Evolutionary conservation across 2,113 vertebrate species (phyloP).

Genomic region (Siphamia tubifer): DNA sequence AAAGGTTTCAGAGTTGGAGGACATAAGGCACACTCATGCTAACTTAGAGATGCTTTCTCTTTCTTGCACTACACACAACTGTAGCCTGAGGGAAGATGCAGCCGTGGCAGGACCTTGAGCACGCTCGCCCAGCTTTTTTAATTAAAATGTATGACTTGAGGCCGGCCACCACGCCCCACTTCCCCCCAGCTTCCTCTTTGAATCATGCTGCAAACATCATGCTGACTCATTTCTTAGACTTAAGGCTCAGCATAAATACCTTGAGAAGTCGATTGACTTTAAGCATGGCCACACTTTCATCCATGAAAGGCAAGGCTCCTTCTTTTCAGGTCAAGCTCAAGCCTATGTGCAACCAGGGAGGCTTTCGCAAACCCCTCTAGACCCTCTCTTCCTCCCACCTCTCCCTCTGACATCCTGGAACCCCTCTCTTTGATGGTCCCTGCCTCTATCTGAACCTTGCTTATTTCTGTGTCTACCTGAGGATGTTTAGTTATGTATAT

Average conservation of each 20-base stretch:
- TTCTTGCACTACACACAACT: not conserved
- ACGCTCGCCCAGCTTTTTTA: slow-evolving; percentile 41
- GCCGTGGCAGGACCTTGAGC: not conserved
- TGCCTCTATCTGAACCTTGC: slow-evolving; percentile 20
- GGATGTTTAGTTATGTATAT: slow-evolving; percentile 65
- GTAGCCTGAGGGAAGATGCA: slow-evolving; percentile 1
- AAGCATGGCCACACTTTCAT: slow-evolving; percentile 52
- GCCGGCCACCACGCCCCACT: not conserved
- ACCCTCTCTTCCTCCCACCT: not conserved
- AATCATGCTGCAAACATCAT: slow-evolving; percentile 42
- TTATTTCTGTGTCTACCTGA: slow-evolving; percentile 56
- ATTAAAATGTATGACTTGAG: slow-evolving; percentile 62
- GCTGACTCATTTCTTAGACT: slow-evolving; percentile 64
- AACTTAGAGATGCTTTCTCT: slow-evolving; percentile 2
- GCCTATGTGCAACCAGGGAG: slow-evolving; percentile 43
- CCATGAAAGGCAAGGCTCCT: slow-evolving; percentile 57
- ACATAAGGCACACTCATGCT: not conserved
- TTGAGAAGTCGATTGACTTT: slow-evolving; percentile 48
- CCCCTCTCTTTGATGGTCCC: slow-evolving; percentile 59
- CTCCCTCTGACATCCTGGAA: slow-evolving; percentile 60
- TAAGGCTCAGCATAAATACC: slow-evolving; percentile 28
- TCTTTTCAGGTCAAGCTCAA: slow-evolving; percentile 55
- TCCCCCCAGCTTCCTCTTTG: not conserved
- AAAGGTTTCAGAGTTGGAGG: not conserved
- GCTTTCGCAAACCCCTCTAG: slow-evolving; percentile 26